phyloP scores from a whole-genome alignment of 2,113 vertebrate species.

The Indicator maculatus region DNA sequence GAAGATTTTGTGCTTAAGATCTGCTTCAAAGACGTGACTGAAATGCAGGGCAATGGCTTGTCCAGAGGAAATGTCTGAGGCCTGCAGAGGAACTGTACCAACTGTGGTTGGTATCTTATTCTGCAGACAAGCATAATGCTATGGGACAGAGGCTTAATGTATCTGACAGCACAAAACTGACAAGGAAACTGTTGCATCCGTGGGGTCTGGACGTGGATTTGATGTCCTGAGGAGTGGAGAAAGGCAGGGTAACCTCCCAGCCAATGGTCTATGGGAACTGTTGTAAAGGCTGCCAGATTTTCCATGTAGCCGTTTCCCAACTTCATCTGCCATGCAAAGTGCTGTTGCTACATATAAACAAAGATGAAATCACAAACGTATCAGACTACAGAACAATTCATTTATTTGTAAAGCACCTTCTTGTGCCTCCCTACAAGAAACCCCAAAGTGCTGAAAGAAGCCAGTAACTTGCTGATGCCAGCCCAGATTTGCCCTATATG shows the following conservation, averaged over 20 bases:
- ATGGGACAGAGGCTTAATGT: background rate
- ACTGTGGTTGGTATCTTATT: background rate
- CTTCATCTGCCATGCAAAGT: fast-evolving
- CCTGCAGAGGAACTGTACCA: fast-evolving
- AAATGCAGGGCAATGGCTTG: background rate
- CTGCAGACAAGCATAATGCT: fast-evolving
- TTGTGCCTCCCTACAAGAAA: fast-evolving
- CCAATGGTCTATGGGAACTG: background rate
- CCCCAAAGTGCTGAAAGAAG: background rate
- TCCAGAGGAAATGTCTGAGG: fast-evolving
- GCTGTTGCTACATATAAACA: background rate
- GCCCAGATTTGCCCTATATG: fast-evolving
- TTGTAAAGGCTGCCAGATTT: background rate
- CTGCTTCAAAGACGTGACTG: background rate
- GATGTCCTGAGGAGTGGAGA: fast-evolving
- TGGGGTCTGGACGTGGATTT: background rate
- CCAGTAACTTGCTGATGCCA: background rate
- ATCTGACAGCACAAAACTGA: background rate
- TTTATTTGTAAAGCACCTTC: background rate
- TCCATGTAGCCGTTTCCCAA: fast-evolving
- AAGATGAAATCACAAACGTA: fast-evolving
- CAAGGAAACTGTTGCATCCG: background rate
- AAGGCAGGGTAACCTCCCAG: background rate
- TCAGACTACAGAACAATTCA: background rate
- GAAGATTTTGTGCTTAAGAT: no score